phyloP scores from a whole-genome alignment of 2,888 invertebrate genomes.

The Drosophila recens region DNA sequence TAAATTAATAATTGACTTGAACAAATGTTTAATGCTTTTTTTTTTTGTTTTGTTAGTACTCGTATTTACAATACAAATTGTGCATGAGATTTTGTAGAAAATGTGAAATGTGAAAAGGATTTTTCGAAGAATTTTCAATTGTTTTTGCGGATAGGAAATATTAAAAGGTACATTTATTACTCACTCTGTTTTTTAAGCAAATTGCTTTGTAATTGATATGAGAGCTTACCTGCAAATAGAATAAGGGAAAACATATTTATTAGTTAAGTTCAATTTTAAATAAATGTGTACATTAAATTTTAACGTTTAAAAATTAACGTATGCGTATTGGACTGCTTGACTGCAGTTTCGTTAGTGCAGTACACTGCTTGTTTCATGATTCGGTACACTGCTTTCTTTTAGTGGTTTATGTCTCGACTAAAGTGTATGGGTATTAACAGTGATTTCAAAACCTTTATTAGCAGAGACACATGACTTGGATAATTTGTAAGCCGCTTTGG shows the following conservation, averaged over 20 bases:
- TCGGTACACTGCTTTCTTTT: not conserved
- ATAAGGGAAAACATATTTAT: not conserved
- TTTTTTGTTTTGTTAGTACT: not conserved
- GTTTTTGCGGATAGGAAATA: constrained; percentile 22
- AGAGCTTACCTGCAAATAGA: constrained; percentile 62
- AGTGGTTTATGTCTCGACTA: constrained; percentile 11
- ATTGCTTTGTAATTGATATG: not conserved
- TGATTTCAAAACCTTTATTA: no score
- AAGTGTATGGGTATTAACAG: not conserved
- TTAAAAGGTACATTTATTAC: constrained; percentile 34
- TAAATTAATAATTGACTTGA: constrained; percentile 2
- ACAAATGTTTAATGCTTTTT: constrained; percentile 25
- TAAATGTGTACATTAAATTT: not conserved
- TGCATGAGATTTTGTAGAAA: constrained; percentile 39
- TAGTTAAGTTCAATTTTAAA: not conserved
- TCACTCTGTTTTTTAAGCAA: constrained; percentile 36
- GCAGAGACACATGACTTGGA: not conserved
- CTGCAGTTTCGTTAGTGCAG: not conserved
- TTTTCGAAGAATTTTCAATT: constrained; percentile 23
- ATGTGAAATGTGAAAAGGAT: constrained; percentile 32
- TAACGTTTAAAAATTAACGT: not conserved
- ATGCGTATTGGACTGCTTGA: constrained; percentile 11
- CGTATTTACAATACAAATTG: constrained; percentile 29
- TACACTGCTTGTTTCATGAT: not conserved
- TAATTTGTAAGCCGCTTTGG: not conserved